Conservation (phyloP, 2,113 vertebrate genomes). For the Alexandromys fortis region DNA sequence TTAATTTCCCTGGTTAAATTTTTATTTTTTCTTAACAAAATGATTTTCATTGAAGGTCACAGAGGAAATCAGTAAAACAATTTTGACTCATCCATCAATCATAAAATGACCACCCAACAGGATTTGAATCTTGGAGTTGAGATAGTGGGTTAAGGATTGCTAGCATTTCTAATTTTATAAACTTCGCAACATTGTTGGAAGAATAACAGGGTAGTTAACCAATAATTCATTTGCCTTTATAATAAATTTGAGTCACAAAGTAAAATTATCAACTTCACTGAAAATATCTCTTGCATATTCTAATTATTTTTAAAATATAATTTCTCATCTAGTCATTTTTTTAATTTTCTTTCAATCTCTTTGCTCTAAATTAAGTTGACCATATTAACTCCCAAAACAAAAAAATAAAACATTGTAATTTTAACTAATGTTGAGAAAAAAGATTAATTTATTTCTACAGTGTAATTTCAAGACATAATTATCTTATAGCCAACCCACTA, state of each 20-base stretch:
- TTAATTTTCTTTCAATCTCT: background rate
- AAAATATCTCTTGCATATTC: background rate
- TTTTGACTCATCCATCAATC: background rate
- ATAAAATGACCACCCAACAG: background rate
- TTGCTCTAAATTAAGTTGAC: background rate
- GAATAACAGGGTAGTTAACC: background rate
- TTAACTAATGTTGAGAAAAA: background rate
- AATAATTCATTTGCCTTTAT: background rate
- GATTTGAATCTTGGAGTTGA: background rate
- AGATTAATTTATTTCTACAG: background rate
- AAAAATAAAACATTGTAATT: background rate
- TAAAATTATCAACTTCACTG: background rate
- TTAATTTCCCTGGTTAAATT: background rate
- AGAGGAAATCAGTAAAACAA: background rate
- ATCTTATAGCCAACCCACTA: too few species aligned
- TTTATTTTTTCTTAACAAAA: background rate
- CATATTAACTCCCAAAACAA: background rate
- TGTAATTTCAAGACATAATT: background rate
- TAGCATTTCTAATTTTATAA: background rate
- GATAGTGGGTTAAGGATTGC: background rate
- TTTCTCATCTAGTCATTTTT: background rate
- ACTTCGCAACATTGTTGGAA: background rate
- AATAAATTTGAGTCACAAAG: background rate
- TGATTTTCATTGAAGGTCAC: background rate
- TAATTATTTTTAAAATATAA: background rate